Percentiles rank a stretch among this genome's conserved stretches.
These are phyloP conservation scores for Thera obeliscata DNA, from an alignment of 2,888 invertebrate species.

Conservation along the genomic window DNA sequence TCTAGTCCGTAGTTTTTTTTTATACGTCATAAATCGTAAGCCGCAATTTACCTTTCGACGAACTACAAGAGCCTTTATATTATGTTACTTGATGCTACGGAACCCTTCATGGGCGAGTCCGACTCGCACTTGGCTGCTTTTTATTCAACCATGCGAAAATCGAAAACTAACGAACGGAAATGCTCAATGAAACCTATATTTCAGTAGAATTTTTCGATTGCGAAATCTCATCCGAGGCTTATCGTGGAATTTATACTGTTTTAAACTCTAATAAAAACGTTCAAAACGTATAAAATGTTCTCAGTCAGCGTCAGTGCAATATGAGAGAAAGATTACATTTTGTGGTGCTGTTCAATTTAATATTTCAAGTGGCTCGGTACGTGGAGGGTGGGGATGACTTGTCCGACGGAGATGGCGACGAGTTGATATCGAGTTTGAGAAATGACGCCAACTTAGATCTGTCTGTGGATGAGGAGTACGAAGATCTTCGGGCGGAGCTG, in stretches of 20 bases:
- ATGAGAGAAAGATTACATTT: constrained; percentile 54
- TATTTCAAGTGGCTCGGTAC: constrained; percentile 38
- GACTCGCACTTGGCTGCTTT: neutral
- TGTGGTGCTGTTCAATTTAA: constrained; percentile 51
- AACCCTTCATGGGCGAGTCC: too few relatives aligned
- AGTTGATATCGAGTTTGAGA: constrained; percentile 56
- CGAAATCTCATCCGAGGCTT: constrained; percentile 53
- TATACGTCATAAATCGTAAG: too few relatives aligned
- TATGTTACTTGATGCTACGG: too few relatives aligned
- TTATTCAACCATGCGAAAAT: constrained; percentile 24
- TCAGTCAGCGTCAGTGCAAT: constrained; percentile 35
- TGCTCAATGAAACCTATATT: constrained; percentile 36
- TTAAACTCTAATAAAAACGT: constrained; percentile 62
- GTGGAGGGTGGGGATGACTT: constrained; percentile 29
- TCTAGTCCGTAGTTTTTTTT: too few relatives aligned
- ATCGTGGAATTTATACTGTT: constrained; percentile 64
- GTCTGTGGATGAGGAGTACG: constrained; percentile 73
- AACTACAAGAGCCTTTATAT: too few relatives aligned
- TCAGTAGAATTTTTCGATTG: constrained; percentile 49
- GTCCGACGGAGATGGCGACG: constrained; percentile 41
- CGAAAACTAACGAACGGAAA: constrained; percentile 35
- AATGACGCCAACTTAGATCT: constrained; percentile 69
- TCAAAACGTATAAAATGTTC: constrained; percentile 27
- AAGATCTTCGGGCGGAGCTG: constrained; percentile 73
- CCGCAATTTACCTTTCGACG: too few relatives aligned